phyloP scores from a whole-genome alignment of 2,888 invertebrate species.

The Dicycla oo region DNA sequence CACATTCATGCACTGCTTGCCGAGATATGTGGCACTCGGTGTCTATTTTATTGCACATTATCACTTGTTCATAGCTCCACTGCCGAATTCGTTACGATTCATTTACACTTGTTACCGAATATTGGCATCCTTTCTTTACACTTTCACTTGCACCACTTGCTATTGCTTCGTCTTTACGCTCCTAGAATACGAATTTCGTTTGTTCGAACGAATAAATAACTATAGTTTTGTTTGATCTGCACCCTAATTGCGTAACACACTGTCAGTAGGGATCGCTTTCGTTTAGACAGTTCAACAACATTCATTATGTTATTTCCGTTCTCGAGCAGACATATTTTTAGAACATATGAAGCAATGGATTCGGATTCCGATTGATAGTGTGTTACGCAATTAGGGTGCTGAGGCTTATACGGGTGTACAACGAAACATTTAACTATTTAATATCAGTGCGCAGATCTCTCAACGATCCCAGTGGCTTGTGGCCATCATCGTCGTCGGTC shows the following conservation, averaged over 20 bases:
- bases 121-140: conserved; percentile 49
- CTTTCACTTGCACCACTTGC: conserved; percentile 48
- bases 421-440: conserved; percentile 10
- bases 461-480: conserved; percentile 36
- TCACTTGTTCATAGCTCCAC: conserved; percentile 46
- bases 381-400: too few species aligned
- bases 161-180: conserved; percentile 24
- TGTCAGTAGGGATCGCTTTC: too few species aligned
- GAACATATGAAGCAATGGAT: too few species aligned
- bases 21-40: conserved; percentile 69
- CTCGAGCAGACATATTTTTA: too few species aligned
- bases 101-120: conserved; percentile 52
- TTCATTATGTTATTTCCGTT: too few species aligned
- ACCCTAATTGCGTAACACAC: too few species aligned
- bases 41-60: conserved; percentile 76
- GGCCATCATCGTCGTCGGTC: conserved; percentile 49
- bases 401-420: neutral
- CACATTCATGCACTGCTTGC: conserved; percentile 80
- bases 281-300: too few species aligned
- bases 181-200: conserved; percentile 28
- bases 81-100: conserved; percentile 42
- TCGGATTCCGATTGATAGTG: too few species aligned
- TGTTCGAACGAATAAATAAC: neutral
- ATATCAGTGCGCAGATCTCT: conserved; percentile 22
- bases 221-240: conserved; percentile 6